phyloP scores from a whole-genome alignment of 1,140 invertebrate genomes.

The Drosophila ananassae region DNA sequence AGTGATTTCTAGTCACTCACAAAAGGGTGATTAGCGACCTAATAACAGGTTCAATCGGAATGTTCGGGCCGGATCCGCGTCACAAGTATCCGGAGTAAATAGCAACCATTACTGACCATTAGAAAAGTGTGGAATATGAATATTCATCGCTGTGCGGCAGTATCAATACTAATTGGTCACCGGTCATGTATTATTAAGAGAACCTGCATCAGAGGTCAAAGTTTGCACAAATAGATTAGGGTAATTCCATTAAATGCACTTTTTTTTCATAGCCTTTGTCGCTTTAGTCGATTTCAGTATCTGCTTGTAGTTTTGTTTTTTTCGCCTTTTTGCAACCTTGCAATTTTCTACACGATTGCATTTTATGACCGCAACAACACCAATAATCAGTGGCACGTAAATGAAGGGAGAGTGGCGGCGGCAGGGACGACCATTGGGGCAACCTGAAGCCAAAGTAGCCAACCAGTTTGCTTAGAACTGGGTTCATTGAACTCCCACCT shows the following conservation, averaged over 20 bases:
- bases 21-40: constrained; percentile 7
- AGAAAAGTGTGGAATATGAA: constrained; percentile 25
- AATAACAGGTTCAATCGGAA: constrained; percentile 27
- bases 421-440: constrained; percentile 8
- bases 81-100: constrained; percentile 34
- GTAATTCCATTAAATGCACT: constrained; percentile 15
- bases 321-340: constrained; percentile 58
- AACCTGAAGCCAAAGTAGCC: constrained; percentile 38
- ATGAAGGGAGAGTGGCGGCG: constrained; percentile 9
- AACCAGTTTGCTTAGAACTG: constrained; percentile 37
- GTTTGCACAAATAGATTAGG: constrained; percentile 12
- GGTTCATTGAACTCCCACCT: constrained; percentile 31
- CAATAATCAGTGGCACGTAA: constrained; percentile 53
- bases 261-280: constrained; percentile 20
- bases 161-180: constrained; percentile 16
- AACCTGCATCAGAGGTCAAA: constrained; percentile 47
- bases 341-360: constrained; percentile 76
- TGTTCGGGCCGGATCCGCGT: constrained; percentile 12
- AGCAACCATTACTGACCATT: constrained; percentile 39
- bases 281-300: not conserved
- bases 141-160: constrained; percentile 6
- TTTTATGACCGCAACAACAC: constrained; percentile 65
- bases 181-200: not conserved
- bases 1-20: constrained; percentile 17
- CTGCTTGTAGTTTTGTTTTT: not conserved